Conservation (phyloP, 2,888 invertebrate species). For the Drosophila eohydei region DNA sequence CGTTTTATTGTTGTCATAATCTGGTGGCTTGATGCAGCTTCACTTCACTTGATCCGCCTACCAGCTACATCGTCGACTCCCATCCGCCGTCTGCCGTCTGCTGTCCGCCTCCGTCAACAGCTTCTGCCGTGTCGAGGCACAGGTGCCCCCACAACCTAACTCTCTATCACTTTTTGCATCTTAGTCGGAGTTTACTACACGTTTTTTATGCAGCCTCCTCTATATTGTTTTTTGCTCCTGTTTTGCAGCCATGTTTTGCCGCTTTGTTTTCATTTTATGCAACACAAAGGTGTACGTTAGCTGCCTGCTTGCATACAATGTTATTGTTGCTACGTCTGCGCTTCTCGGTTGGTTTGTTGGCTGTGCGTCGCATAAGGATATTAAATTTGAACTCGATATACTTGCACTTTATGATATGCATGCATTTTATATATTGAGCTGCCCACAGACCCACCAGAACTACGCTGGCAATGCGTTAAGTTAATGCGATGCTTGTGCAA, state of each 20-base stretch:
- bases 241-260: constrained; percentile 16
- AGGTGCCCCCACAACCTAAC: background rate
- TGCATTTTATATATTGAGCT: constrained; percentile 10
- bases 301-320: constrained; percentile 50
- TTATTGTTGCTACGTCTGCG: constrained; percentile 29
- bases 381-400: constrained; percentile 66
- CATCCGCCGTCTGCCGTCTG: too few relatives aligned
- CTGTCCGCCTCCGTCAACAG: background rate
- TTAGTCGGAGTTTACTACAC: constrained; percentile 30
- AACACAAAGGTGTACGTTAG: constrained; percentile 60
- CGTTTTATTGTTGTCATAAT: constrained; percentile 71
- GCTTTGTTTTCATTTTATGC: constrained; percentile 48
- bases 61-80: background rate
- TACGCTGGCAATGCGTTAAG: constrained; percentile 40
- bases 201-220: constrained; percentile 4
- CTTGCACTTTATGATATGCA: constrained; percentile 45
- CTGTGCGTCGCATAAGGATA: constrained; percentile 62
- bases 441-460: background rate
- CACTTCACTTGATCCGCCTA: constrained; percentile 14
- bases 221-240: background rate
- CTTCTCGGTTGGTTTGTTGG: constrained; percentile 25
- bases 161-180: constrained; percentile 11
- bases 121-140: constrained; percentile 12
- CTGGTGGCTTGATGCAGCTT: constrained; percentile 59
- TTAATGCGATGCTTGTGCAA: constrained; percentile 57